Conservation (phyloP, 2,797 vertebrate species). For the Ctenopoma kingsleyae region DNA sequence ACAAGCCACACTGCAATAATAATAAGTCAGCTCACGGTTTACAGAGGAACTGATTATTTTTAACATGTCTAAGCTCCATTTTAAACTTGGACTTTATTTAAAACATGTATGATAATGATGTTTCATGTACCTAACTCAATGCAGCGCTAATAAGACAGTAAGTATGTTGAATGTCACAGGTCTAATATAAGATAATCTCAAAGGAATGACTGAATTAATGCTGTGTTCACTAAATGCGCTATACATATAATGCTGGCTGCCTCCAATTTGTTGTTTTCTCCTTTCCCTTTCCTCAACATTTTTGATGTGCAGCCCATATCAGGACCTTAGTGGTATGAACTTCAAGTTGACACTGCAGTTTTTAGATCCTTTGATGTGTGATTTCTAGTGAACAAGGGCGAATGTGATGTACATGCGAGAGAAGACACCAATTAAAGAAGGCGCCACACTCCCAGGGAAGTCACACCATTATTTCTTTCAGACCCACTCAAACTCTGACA, state of each 20-base stretch:
- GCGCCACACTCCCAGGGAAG: constrained; percentile 67
- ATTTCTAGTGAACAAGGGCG: constrained; percentile 75
- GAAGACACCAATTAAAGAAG: constrained; percentile 81
- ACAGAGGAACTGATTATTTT: constrained; percentile 3
- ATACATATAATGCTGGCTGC: constrained; percentile 9
- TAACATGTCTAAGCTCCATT: constrained; percentile 3
- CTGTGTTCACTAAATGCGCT: constrained; percentile 3
- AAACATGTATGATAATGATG: not conserved
- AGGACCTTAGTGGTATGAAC: constrained; percentile 52
- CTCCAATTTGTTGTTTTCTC: constrained; percentile 31
- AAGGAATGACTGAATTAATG: constrained; percentile 1
- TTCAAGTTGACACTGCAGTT: constrained; percentile 60
- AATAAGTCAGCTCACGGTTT: constrained; percentile 17
- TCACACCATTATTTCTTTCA: constrained; percentile 78
- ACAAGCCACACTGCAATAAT: constrained; percentile 40
- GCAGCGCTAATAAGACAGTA: not conserved
- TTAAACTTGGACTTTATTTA: not conserved
- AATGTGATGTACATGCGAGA: constrained; percentile 77
- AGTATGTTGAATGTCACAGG: constrained; percentile 1
- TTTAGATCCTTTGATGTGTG: constrained; percentile 74
- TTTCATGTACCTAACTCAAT: not conserved
- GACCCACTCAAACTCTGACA: constrained; percentile 79
- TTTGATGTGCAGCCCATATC: constrained; percentile 38
- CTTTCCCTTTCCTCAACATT: constrained; percentile 11
- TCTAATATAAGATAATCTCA: constrained; percentile 9